Base-by-base conservation (phyloP, 2,113 vertebrate genomes). In the Echinops telfairi region DNA sequence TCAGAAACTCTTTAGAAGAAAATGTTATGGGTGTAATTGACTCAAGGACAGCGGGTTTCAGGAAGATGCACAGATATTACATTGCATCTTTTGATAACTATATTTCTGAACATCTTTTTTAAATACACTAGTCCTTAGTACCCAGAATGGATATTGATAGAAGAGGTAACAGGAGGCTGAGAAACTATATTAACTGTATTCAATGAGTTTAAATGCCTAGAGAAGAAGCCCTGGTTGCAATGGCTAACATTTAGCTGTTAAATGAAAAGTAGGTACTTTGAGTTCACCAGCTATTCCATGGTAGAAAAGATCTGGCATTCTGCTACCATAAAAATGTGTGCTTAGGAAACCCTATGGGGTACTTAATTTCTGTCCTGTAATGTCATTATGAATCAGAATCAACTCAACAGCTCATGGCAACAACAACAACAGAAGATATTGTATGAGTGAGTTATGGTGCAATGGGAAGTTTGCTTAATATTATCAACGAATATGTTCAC, bases 101-200 rank as follows among this genome's bases (percentile, higher is more conserved):
- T 89, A 86, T 89, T 86, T 92, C 60, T 81, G 91, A 40, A 31
- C 57, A 85, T 77, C 66, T 71, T 96, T 80, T 31, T 31, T 86
- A 93, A 79, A 9, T 25, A 43, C 3, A 22, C 47, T 79, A 60
- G 38, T 40, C 16, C 68, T 68, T 19, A 66, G 53, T 75, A 9
- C 53, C 38, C 12, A 60, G 11, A 90, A 81, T 22, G 90, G 31
- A 66, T 79, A 47, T 22, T 92, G 25, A 60, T 79, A 47, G 40
- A 10, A 71, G 17, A 40, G 2, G 43, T 85, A 53, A 8, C 23
- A 36, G 53, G 2, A 20, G 4, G 9, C 16, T 83, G 6, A 58
- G 31, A 94, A 68, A 79, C 4, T 64, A 11, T 70, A 88, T 29
- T 14, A 36, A 53, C 22, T 23, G 0, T 36, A 85, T 31, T 90